These are phyloP conservation scores for Ranitomeya variabilis DNA, from an alignment of 2,113 vertebrate species.

Conservation along the genomic window DNA sequence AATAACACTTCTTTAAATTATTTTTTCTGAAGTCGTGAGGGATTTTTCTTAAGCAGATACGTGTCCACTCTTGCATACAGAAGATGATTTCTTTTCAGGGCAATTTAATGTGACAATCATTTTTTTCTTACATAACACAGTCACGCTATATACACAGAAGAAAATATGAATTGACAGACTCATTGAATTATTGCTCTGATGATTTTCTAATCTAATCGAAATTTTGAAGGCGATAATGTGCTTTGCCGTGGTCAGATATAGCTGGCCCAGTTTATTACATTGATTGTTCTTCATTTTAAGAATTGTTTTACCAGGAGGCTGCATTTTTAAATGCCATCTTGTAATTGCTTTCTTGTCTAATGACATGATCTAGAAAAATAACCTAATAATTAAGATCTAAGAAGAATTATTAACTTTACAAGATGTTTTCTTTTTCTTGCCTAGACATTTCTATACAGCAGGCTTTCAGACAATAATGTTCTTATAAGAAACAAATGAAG, in stretches of 20 bases:
- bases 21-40: background rate
- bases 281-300: constrained; percentile 47
- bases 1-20: background rate
- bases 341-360: constrained; percentile 50
- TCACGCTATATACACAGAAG: constrained; percentile 17
- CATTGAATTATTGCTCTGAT: constrained; percentile 45
- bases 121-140: constrained; percentile 9
- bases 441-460: background rate
- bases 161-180: constrained; percentile 49
- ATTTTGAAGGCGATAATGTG: constrained; percentile 46
- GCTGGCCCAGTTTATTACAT: constrained; percentile 29
- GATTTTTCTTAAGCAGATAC: constrained; percentile 30
- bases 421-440: background rate
- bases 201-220: constrained; percentile 53
- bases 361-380: constrained; percentile 35
- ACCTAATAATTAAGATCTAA: constrained; percentile 36
- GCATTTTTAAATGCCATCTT: constrained; percentile 44
- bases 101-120: constrained; percentile 48
- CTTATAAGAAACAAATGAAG: background rate
- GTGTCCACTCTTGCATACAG: constrained; percentile 36
- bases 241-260: constrained; percentile 16
- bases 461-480: background rate
- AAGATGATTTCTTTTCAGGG: constrained; percentile 30
- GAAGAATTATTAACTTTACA: constrained; percentile 25
- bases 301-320: constrained; percentile 34